Evolutionary conservation across 2,888 invertebrate species (phyloP).

Genomic region (Eupsilia transversa): DNA sequence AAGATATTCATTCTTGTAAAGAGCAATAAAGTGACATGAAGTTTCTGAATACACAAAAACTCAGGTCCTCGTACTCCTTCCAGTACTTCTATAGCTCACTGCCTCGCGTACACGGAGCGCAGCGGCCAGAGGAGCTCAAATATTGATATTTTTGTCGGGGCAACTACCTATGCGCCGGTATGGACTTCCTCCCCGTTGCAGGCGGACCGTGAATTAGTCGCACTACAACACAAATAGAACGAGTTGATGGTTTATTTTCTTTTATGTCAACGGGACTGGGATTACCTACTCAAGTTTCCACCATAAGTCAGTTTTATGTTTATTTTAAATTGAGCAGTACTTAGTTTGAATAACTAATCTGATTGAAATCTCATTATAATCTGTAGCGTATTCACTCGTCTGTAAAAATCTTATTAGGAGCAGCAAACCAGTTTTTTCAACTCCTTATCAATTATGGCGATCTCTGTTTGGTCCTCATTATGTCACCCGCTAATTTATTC

Average conservation of each 20-base stretch:
- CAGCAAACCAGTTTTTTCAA: constrained; percentile 49
- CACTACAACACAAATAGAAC: constrained; percentile 71
- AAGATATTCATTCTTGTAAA: not conserved
- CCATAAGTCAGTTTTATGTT: constrained; percentile 14
- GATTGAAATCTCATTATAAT: not conserved
- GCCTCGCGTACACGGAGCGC: constrained; percentile 44
- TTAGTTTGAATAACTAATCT: not conserved
- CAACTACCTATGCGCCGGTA: constrained; percentile 55
- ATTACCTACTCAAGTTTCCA: constrained; percentile 57
- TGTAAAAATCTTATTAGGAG: constrained; percentile 27
- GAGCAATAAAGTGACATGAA: not conserved
- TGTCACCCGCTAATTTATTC: constrained; percentile 48
- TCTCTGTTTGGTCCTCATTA: constrained; percentile 44
- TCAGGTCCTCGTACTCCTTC: constrained; percentile 29
- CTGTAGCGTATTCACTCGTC: not conserved
- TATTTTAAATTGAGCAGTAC: not conserved
- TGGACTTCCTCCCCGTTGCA: constrained; percentile 70
- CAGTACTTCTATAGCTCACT: constrained; percentile 26
- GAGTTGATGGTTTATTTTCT: constrained; percentile 64
- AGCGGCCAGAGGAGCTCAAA: constrained; percentile 65
- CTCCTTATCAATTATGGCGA: constrained; percentile 43
- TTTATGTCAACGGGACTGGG: constrained; percentile 53
- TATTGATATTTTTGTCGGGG: constrained; percentile 74
- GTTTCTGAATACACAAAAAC: not conserved
- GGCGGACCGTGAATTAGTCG: constrained; percentile 69